These are phyloP conservation scores for Octodonta nipae DNA, from an alignment of 2,888 invertebrate species.

Conservation along the genomic window DNA sequence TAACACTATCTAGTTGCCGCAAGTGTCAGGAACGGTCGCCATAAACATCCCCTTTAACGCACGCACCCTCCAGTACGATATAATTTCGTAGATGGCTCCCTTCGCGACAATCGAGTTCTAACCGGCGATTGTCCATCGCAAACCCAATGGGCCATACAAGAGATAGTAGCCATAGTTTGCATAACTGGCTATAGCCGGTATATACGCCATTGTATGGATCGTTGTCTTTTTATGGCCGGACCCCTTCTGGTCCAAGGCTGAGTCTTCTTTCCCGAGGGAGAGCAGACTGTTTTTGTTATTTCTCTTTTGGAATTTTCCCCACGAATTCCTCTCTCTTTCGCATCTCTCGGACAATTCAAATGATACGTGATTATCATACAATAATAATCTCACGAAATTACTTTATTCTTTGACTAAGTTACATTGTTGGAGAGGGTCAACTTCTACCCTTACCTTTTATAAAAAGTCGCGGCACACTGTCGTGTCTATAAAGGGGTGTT, in stretches of 20 bases:
- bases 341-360: constrained; percentile 26
- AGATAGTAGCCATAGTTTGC: constrained; percentile 34
- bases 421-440: no score
- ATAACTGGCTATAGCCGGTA: constrained; percentile 31
- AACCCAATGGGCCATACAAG: constrained; percentile 30
- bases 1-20: constrained; percentile 31
- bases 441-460: no score
- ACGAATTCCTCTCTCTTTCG: constrained; percentile 5
- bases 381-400: constrained; percentile 11
- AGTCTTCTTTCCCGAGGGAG: constrained; percentile 11
- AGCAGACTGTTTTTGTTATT: constrained; percentile 11
- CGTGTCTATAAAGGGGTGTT: no score
- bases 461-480: no score
- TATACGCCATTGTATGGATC: constrained; percentile 30
- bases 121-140: constrained; percentile 34
- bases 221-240: constrained; percentile 17
- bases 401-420: constrained; percentile 18
- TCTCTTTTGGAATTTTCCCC: constrained; percentile 3
- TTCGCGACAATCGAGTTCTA: constrained; percentile 27
- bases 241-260: constrained; percentile 24
- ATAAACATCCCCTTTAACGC: constrained; percentile 30
- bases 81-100: constrained; percentile 32
- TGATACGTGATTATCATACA: constrained; percentile 33
- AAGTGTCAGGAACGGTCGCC: constrained; percentile 30
- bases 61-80: constrained; percentile 26